Base-by-base conservation (phyloP, 2,113 vertebrate species). In the Ptyas mucosa region DNA sequence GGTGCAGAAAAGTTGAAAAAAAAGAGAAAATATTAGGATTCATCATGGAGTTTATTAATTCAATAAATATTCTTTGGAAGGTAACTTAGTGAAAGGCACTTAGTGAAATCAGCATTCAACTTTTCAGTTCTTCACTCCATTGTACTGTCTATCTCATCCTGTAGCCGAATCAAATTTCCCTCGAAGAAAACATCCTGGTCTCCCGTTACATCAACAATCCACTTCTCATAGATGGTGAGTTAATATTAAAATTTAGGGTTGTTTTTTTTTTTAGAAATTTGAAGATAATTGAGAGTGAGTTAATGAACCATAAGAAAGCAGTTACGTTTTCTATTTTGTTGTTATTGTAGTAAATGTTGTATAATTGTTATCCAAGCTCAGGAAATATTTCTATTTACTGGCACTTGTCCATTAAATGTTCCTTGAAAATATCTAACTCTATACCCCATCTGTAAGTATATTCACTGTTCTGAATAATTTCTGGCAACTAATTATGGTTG, bases 201-300 rank as follows among this genome's bases (percentile, higher is more conserved):
- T 99, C 99, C 92, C 98, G 99, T 94, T 99, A 99, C 90, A 98
- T 99, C 96, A 98, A 95, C 96, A 99, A 99, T 94, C 99, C 99
- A 1, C 95, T 99, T 26, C 97, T 99, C 91, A 99, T 99, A 93
- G 99, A 99, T 93, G 99, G 99, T 99, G 93, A 98, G 98, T 97
- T 57, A 93, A 2, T 86, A 69, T 91, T 53, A 75, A 85, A 94
- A 34, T 53, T 94, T 20, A 87, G 61, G 85, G n/a, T 55, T 39
- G 20, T 8, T 58, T 9, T 1, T 23, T 1, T 23, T 89, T 26
- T 34, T 0, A 55, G 15, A 85, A 89, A 24, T 8, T 39, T 81
- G 69, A 81, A 55, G 11, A 85, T 10, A 24, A 23, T 34, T 91
- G 53, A 91, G 8, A 11, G n/a, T 91, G 10, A 39, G n/a, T 34